Conservation (phyloP, 2,888 invertebrate genomes). For the Drosophila leonis region DNA sequence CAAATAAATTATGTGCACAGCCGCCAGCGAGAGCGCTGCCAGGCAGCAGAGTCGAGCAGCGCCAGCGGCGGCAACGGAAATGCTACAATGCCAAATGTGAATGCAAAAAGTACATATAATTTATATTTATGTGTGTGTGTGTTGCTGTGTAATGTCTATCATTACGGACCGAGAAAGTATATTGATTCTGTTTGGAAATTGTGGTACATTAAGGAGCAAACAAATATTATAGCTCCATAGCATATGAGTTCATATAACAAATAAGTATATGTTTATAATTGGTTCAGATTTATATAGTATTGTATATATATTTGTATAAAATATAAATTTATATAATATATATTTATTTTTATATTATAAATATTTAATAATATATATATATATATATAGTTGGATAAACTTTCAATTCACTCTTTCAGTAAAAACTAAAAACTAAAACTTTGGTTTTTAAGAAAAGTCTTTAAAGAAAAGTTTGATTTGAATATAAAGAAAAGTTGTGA, state of each 20-base stretch:
- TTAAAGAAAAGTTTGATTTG: not conserved
- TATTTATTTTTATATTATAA: not conserved
- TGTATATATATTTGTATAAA: not conserved
- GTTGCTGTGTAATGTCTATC: not conserved
- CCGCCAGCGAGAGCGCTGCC: not conserved
- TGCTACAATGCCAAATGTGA: slow-evolving; percentile 21
- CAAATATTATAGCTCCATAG: not conserved
- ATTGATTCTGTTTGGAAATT: not conserved
- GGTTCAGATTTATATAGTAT: not conserved
- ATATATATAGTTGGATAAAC: not conserved
- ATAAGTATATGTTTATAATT: not conserved
- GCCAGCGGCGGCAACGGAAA: slow-evolving; percentile 37
- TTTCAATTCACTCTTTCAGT: not conserved
- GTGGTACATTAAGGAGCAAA: not conserved
- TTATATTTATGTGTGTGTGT: not conserved
- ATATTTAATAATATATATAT: not conserved
- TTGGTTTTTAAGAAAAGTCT: too few species aligned
- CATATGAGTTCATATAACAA: not conserved
- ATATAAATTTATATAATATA: not conserved
- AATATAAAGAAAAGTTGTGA: not conserved
- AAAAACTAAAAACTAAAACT: not conserved
- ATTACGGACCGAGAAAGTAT: not conserved
- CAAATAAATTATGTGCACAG: slow-evolving; percentile 65
- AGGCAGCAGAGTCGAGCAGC: not conserved
- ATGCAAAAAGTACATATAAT: slow-evolving; percentile 20